These are phyloP conservation scores for Cottus gobio DNA, from an alignment of 2,113 vertebrate species.

Conservation along the genomic window DNA sequence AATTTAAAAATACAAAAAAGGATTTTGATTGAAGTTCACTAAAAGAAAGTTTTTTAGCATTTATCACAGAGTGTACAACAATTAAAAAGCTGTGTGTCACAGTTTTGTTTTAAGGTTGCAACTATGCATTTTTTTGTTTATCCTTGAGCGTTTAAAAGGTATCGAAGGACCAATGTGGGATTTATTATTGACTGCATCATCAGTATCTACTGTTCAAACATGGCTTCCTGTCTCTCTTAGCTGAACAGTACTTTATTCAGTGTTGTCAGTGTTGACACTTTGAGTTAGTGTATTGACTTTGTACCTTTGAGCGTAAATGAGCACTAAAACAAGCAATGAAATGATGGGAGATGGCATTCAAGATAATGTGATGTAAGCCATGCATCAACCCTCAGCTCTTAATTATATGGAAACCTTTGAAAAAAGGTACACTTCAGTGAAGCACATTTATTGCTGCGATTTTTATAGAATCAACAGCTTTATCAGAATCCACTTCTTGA, in stretches of 20 bases:
- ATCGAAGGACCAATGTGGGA: background rate
- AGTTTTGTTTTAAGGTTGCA: background rate
- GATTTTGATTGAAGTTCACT: background rate
- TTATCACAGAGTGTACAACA: background rate
- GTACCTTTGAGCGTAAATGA: background rate
- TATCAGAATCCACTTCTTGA: background rate
- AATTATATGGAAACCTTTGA: background rate
- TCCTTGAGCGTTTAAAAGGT: background rate
- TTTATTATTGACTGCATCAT: background rate
- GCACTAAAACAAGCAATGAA: background rate
- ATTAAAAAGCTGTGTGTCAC: background rate
- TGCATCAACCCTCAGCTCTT: background rate
- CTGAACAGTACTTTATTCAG: background rate
- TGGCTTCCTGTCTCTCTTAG: background rate
- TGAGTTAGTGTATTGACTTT: background rate
- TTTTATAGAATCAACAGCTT: background rate
- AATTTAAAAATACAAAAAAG: background rate
- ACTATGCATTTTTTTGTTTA: too few relatives aligned
- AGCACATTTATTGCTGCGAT: constrained; percentile 1
- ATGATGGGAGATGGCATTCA: background rate
- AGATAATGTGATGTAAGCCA: background rate
- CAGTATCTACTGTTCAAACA: background rate
- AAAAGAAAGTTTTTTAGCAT: background rate
- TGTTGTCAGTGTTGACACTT: background rate
- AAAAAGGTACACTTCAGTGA: background rate